Base-by-base conservation (phyloP, 1,140 invertebrate species). In the Drosophila obscura region DNA sequence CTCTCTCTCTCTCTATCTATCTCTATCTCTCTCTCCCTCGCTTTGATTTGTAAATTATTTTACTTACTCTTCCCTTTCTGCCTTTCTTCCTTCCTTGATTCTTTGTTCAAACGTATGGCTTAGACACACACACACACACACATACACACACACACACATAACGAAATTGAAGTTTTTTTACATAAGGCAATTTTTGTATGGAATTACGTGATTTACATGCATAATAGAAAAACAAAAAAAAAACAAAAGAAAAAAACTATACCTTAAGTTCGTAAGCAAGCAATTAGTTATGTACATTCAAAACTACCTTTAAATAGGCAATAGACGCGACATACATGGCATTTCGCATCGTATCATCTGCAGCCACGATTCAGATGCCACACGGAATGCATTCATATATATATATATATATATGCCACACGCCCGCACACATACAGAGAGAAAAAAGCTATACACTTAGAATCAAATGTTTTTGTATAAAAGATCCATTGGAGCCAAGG, bases 201-300 rank as follows among this genome's bases (percentile, higher is more conserved):
- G 64, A 80, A 85, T 11, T 80, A 85, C 61, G 82, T 87, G 81
- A 84, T 80, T 80, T 68, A 84, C 60, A 84, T 80, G 79, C 77
- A 69, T 80, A 67, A 59, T 48, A 48, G 15, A 59, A 73, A 48
- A 65, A 51, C 19, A 19, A 19, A 19, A 19, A 19, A 1, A 19
- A 19, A 16, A 16, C 16, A 16, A 16, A 16, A 16, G 19, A 19
- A 19, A 19, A 19, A 19, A 19, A 1, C 16, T 73, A 73, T 15
- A 63, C 66, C 55, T 60, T 62, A 50, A 50, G 74, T 43, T 57
- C 52, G 19, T 74, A 74, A 58, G 71, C 41, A 43, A 75, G 48
- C 46, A 74, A 74, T 74, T 75, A 74, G 72, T 74, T 74, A 74
- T 74, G 71, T 74, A 75, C 62, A 58, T 75, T 75, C 28, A 46